Evolutionary conservation across 2,888 invertebrate species (phyloP), one percentile per base, ranked within the genome.

Genomic region (Acanthosepion pharaonis): DNA sequence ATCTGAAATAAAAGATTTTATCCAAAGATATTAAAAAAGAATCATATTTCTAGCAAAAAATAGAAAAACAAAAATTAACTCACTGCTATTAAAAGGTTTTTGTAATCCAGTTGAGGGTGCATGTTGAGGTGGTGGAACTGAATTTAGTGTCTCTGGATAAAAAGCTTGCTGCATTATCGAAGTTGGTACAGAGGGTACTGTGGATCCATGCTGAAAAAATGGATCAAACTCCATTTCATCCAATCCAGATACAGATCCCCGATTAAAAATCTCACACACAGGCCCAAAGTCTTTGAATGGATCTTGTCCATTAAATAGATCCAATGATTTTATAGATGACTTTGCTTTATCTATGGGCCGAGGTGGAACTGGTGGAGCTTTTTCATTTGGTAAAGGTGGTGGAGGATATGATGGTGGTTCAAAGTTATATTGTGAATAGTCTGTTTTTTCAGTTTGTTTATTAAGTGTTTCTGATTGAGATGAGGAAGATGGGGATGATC

Each of bases 181-280:
- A 42, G 5, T 48, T 91, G 42, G 42, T 42, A 42, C 42, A 48
- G 92, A 92, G 15, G 25, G 49, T 48, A 49, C 28, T 6, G 92
- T 92, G 48, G 48, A 92, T 25, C 51, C 92, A 11, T 92, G 92
- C 92, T 49, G 92, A 48, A 51, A 92, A n/a, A 93, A 93, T 15
- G 93, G 93, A 93, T 51, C 93, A 1, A 93, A 93, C 53, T 93
- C 93, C 92, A 93, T n/a, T 18, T 93, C 93, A 28, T 53, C 51
- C 28, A 93, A n/a, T 51, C 51, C 53, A 18, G 51, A n/a, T 5
- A 23, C 49, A 2, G 93, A n/a, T 53, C 49, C 53, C 15, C 53
- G 49, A 53, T 93, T 93, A 20, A 93, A 93, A 5, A 51, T 48
- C 0, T 93, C 93, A n/a, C 93, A 93, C 53, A 53, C 93, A 11